These are phyloP conservation scores for Aulostomus chinensis DNA, from an alignment of 2,797 vertebrate species.

Conservation along the genomic window DNA sequence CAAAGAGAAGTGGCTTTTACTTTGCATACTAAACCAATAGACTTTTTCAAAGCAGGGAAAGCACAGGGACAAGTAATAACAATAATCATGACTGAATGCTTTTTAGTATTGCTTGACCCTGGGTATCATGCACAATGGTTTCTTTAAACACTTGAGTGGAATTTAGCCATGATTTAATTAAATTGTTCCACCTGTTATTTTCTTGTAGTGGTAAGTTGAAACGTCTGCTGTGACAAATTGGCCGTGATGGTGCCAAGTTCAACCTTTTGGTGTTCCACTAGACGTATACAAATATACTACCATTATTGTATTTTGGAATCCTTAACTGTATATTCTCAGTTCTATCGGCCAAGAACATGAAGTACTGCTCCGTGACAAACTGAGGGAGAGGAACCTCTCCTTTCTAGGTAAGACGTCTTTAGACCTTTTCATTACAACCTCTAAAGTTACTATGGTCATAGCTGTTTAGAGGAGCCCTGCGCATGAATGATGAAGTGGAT, in stretches of 20 bases:
- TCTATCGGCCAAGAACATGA: constrained; percentile 96
- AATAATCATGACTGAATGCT: neutral
- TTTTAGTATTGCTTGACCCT: neutral
- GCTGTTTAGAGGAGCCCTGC: constrained; percentile 43
- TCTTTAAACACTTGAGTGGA: too few species aligned
- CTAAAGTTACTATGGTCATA: constrained; percentile 10
- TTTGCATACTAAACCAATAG: constrained; percentile 39
- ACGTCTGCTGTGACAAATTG: too few species aligned
- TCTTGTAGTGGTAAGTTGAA: too few species aligned
- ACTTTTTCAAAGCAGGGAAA: neutral
- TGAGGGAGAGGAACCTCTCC: constrained; percentile 90
- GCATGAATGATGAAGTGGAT: constrained; percentile 78
- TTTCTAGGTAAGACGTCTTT: constrained; percentile 89
- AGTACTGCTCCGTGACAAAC: constrained; percentile 90
- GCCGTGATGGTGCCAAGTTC: too few species aligned
- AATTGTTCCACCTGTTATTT: neutral
- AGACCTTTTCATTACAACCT: constrained; percentile 21
- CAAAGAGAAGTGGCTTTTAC: constrained; percentile 24
- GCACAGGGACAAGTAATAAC: too few species aligned
- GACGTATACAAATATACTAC: neutral
- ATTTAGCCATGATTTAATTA: too few species aligned
- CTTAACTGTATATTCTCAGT: constrained; percentile 78
- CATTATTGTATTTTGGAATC: constrained; percentile 37
- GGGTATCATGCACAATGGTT: too few species aligned
- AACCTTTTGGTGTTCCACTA: neutral